These are phyloP conservation scores for Neoscelio sp. DNA, from an alignment of 2,888 invertebrate genomes.

Conservation along the genomic window DNA sequence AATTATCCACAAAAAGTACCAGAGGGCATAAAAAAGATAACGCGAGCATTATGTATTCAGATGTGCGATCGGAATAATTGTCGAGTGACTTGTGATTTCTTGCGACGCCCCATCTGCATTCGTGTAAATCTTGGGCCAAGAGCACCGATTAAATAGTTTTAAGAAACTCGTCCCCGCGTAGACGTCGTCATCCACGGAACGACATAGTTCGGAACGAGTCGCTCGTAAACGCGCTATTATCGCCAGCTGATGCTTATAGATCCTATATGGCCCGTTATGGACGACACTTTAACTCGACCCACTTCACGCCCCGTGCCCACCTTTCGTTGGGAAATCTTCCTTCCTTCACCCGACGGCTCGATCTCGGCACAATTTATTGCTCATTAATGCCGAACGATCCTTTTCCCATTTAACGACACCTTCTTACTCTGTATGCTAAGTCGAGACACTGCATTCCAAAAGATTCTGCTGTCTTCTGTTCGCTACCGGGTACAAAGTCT, in stretches of 20 bases:
- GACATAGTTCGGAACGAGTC: conserved; percentile 62
- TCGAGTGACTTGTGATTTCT: too few species aligned
- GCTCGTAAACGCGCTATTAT: conserved; percentile 73
- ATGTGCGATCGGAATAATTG: too few species aligned
- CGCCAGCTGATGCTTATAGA: conserved; percentile 74
- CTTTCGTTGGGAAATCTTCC: conserved; percentile 64
- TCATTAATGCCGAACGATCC: conserved; percentile 73
- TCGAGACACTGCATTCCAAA: conserved; percentile 58
- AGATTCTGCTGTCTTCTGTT: conserved; percentile 42
- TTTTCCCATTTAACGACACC: conserved; percentile 61
- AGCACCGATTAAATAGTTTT: conserved; percentile 69
- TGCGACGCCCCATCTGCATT: conserved; percentile 16
- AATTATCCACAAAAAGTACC: too few species aligned
- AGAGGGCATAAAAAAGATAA: too few species aligned
- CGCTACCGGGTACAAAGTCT: conserved; percentile 65
- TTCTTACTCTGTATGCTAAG: conserved; percentile 59
- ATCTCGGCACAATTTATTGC: conserved; percentile 72
- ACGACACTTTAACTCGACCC: conserved; percentile 75
- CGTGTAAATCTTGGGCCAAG: conserved; percentile 63
- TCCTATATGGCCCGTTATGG: conserved; percentile 73
- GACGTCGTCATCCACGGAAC: conserved; percentile 47
- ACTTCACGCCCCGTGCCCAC: conserved; percentile 35
- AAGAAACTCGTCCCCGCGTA: conserved; percentile 68
- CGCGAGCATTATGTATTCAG: background rate
- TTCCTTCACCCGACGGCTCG: conserved; percentile 61